Evolutionary conservation across 2,888 invertebrate species (phyloP), one percentile per base, ranked within the genome.

Genomic region (Sclerodermus sp.): DNA sequence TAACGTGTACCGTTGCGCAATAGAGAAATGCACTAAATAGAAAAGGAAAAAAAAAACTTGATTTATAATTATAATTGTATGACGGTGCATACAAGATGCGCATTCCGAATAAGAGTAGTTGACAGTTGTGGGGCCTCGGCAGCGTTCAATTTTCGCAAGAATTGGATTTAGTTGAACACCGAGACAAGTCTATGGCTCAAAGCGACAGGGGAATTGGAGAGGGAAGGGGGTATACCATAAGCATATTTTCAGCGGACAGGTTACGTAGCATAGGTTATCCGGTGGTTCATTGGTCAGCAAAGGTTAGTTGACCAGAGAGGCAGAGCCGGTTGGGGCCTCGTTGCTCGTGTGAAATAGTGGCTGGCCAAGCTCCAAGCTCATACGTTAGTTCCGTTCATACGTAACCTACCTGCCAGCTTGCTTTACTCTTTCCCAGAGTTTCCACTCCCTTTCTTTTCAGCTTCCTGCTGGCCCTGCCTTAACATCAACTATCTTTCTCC

Each of bases 331-430:
- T 42, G 43, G 57, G 56, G 53, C 53, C 66, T 64, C 61, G 70
- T 64, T 69, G 62, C 60, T 57, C 57, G 68, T 61, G 71, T 73
- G 71, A 74, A 74, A 75, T 74, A 74, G 71, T 69, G 67, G 61
- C 72, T 75, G 75, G 75, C 74, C 62, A 43, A 49, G 71, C 64
- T 74, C 75, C 75, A 75, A 73, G 64, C 70, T 73, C 73, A 64
- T 73, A 71, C 67, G 71, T 73, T 73, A 71, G 66, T 65, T 68
- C 71, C 69, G 70, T 64, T 70, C 73, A 63, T 74, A 72, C 69
- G 68, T 70, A 70, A 72, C 67, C 61, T 63, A 71, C 70, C 68
- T 70, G 67, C 64, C 67, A 66, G 57, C 65, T 50, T 44, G 46
- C 51, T 54, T 54, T 54, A 62, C 57, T 52, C 57, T 53, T 53